Evolutionary conservation across 92 coral and sea anemone genomes (phyloP).

Genomic region (Plumapathes pennacea): DNA sequence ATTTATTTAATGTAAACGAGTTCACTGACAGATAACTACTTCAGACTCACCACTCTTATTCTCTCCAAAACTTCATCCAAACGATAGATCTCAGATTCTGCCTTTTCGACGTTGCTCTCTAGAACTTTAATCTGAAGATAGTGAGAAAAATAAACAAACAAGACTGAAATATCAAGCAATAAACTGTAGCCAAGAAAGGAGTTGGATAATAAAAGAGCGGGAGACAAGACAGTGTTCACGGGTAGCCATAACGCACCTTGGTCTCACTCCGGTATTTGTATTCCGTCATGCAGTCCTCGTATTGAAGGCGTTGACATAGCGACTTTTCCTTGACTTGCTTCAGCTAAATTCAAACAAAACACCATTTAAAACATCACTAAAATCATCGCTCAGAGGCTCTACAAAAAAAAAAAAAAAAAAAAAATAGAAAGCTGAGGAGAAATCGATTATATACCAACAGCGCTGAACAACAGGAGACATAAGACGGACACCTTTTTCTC

Average conservation of each 20-base stretch:
- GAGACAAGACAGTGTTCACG: background rate
- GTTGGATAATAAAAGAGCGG: background rate
- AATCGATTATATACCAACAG: too few relatives aligned
- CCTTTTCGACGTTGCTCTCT: slow-evolving; percentile 71
- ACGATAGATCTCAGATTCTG: slow-evolving; percentile 83
- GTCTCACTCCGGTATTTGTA: slow-evolving; percentile 56
- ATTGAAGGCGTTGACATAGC: slow-evolving; percentile 57
- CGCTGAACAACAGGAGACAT: too few relatives aligned
- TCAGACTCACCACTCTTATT: slow-evolving; percentile 67
- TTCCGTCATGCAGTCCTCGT: slow-evolving; percentile 68
- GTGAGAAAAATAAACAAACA: background rate
- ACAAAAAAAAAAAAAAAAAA: too few relatives aligned
- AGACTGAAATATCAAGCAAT: background rate
- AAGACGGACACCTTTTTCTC: slow-evolving; percentile 81
- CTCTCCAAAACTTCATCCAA: slow-evolving; percentile 80
- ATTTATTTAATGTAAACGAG: too few relatives aligned
- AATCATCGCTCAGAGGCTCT: too few relatives aligned
- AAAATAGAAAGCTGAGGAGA: too few relatives aligned
- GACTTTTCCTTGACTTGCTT: slow-evolving; percentile 75
- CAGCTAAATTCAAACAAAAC: slow-evolving; percentile 36
- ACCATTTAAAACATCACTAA: too few relatives aligned
- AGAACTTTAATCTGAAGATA: slow-evolving; percentile 61
- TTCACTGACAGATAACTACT: background rate
- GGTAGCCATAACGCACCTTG: slow-evolving; percentile 63
- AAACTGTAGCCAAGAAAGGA: background rate